Percentiles rank a stretch among this genome's conserved stretches.
Evolutionary conservation across 1,140 invertebrate genomes (phyloP).

Genomic region (Popillia japonica): DNA sequence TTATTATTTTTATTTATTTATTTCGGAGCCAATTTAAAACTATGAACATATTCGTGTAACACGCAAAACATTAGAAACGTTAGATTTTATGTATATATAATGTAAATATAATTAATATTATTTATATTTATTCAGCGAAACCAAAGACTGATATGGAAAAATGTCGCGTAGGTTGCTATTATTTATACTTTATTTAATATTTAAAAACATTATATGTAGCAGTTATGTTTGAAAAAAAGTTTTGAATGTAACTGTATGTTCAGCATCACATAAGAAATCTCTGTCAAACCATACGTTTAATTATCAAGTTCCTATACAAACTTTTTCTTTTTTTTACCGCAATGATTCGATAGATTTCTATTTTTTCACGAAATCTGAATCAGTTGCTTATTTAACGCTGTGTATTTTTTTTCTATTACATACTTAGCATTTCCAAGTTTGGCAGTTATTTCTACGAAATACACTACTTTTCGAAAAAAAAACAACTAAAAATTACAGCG

Average conservation of each 20-base stretch:
- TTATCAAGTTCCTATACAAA: conserved; percentile 34
- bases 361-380: not conserved
- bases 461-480: not conserved
- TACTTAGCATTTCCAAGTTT: conserved; percentile 28
- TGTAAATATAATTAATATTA: conserved; percentile 52
- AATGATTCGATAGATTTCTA: conserved; percentile 10
- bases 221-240: not conserved
- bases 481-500: not conserved
- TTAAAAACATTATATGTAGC: not conserved
- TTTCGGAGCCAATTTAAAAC: not conserved
- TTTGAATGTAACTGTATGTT: not conserved
- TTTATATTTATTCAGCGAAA: conserved; percentile 48
- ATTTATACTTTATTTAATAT: conserved; percentile 41
- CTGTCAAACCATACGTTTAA: conserved; percentile 30
- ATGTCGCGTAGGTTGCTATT: conserved; percentile 49
- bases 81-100: conserved; percentile 50
- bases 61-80: conserved; percentile 19
- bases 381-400: not conserved
- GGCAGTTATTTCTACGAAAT: conserved; percentile 5
- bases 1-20: conserved; percentile 9
- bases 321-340: not conserved
- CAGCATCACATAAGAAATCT: not conserved
- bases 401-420: conserved; percentile 2
- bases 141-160: conserved; percentile 57
- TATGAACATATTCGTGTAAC: not conserved